These are phyloP conservation scores for Aethes cnicana DNA, from an alignment of 2,888 invertebrate genomes.

Conservation along the genomic window DNA sequence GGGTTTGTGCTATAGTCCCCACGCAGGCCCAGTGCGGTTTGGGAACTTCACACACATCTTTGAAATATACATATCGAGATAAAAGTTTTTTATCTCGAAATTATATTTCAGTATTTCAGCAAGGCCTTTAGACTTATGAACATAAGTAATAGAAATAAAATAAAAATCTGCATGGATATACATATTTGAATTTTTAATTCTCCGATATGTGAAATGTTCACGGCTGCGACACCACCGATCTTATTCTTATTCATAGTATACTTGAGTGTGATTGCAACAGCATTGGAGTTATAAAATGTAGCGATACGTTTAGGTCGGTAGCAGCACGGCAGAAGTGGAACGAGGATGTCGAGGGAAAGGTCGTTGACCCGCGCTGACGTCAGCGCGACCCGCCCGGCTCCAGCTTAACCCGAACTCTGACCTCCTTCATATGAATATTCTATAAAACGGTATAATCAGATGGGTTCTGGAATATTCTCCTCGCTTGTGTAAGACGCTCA, in stretches of 20 bases:
- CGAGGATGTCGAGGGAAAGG: conserved; percentile 54
- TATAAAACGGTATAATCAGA: conserved; percentile 7
- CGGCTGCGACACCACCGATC: background rate
- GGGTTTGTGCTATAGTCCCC: too few relatives aligned
- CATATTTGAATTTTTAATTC: too few relatives aligned
- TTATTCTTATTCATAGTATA: background rate
- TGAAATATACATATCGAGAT: too few relatives aligned
- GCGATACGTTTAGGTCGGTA: conserved; percentile 36
- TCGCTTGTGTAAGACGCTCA: too few relatives aligned
- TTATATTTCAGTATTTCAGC: too few relatives aligned
- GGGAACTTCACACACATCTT: too few relatives aligned
- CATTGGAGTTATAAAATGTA: background rate
- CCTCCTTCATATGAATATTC: conserved; percentile 47
- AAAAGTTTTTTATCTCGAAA: too few relatives aligned
- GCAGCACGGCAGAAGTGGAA: conserved; percentile 54
- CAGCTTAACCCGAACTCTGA: conserved; percentile 74
- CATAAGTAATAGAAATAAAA: too few relatives aligned
- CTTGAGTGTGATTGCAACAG: background rate
- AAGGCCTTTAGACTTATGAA: too few relatives aligned
- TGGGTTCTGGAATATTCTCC: background rate
- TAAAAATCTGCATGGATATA: too few relatives aligned
- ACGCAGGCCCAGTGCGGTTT: too few relatives aligned
- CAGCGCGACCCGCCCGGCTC: conserved; percentile 80
- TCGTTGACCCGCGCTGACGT: conserved; percentile 74
- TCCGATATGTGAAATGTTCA: too few relatives aligned